A percentile compares a stretch with the other conserved stretches of the same genome.
Evolutionary conservation across 2,113 vertebrate species (phyloP).

Genomic region (Rutilus rutilus): DNA sequence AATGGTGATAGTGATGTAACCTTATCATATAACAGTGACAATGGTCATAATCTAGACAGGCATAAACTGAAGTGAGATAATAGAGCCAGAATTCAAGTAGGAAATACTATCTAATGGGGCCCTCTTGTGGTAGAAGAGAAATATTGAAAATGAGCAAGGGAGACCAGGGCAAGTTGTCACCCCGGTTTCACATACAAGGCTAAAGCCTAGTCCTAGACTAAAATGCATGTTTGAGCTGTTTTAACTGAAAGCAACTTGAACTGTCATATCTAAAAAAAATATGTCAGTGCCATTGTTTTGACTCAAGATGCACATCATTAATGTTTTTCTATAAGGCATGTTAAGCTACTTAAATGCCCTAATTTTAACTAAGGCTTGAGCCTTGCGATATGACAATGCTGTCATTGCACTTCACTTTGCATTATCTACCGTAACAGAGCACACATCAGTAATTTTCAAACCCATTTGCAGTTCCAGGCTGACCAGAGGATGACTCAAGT

Average conservation of each 20-base stretch:
- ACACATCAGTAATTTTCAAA: not conserved
- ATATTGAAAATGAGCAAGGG: not conserved
- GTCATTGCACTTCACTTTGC: not conserved
- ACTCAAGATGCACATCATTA: no score
- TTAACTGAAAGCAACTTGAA: no score
- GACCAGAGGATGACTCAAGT: not conserved
- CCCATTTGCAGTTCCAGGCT: not conserved
- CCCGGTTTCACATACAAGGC: no score
- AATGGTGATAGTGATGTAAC: constrained; percentile 37
- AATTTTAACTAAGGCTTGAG: no score
- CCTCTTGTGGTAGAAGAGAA: constrained; percentile 41
- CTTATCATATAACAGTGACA: not conserved
- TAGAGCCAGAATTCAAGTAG: not conserved
- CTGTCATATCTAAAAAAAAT: no score
- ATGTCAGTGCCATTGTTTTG: no score
- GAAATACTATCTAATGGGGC: constrained; percentile 17
- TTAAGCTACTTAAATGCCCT: no score
- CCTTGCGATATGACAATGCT: not conserved
- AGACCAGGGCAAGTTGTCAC: no score
- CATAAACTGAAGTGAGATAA: not conserved
- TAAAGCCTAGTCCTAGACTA: no score
- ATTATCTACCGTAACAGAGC: not conserved
- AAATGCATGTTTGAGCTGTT: no score
- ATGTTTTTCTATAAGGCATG: no score
- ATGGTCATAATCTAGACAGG: constrained; percentile 9